phyloP scores from a whole-genome alignment of 2,797 vertebrate species.

The Siniperca obscura region DNA sequence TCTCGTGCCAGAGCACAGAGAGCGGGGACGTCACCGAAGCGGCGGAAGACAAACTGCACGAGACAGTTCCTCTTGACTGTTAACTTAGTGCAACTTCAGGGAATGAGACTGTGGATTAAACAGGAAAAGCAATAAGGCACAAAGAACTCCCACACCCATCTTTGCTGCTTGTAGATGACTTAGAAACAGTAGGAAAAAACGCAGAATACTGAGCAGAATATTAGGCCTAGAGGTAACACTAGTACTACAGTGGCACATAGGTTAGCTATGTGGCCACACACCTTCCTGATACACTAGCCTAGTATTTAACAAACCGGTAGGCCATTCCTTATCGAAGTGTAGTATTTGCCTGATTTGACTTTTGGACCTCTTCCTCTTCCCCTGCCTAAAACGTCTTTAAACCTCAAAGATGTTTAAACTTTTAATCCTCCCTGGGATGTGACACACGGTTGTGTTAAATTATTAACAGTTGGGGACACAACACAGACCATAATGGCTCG shows the following conservation, averaged over 20 bases:
- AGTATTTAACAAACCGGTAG: slow-evolving; percentile 59
- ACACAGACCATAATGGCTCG: slow-evolving; percentile 62
- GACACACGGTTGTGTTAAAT: slow-evolving; percentile 73
- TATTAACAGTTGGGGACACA: slow-evolving; percentile 72
- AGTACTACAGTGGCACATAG: slow-evolving; percentile 33
- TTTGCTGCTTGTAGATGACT: slow-evolving; percentile 72
- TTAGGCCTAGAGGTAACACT: slow-evolving; percentile 39
- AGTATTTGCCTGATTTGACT: slow-evolving; percentile 78
- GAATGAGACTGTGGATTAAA: slow-evolving; percentile 81
- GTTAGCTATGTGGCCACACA: slow-evolving; percentile 49
- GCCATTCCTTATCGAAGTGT: slow-evolving; percentile 57
- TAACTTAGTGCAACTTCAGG: slow-evolving; percentile 75
- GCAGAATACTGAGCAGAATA: slow-evolving; percentile 70
- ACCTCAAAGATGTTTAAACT: slow-evolving; percentile 73
- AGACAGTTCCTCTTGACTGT: slow-evolving; percentile 88
- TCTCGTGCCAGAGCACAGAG: slow-evolving; percentile 40
- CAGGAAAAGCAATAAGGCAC: slow-evolving; percentile 85
- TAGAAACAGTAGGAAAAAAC: slow-evolving; percentile 49
- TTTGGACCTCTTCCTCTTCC: slow-evolving; percentile 59
- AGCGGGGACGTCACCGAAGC: slow-evolving; percentile 31
- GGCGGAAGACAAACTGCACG: slow-evolving; percentile 78
- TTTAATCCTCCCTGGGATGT: slow-evolving; percentile 62
- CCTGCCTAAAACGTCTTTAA: slow-evolving; percentile 49
- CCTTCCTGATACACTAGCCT: slow-evolving; percentile 37
- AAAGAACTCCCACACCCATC: slow-evolving; percentile 67